Conservation (phyloP, 2,888 invertebrate genomes). For the Lasioglossum pauxillum region DNA sequence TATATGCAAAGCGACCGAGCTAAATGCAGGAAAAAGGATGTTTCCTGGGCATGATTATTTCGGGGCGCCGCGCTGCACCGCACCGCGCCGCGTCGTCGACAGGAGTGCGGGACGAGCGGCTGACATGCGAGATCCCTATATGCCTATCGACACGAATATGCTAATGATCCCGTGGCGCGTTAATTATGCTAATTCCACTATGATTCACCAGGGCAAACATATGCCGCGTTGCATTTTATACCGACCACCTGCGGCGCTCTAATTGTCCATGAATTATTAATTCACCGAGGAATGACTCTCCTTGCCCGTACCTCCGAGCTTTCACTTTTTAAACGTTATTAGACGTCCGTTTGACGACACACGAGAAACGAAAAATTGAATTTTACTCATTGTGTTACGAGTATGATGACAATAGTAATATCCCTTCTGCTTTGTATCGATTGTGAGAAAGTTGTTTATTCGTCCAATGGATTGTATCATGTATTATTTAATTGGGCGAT, state of each 20-base stretch:
- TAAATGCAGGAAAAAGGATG: conserved; percentile 58
- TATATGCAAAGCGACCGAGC: conserved; percentile 50
- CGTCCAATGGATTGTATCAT: too few relatives aligned
- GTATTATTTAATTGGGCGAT: too few relatives aligned
- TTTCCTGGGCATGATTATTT: conserved; percentile 54
- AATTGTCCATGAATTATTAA: conserved; percentile 81
- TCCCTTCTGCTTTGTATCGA: too few relatives aligned
- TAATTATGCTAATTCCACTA: conserved; percentile 80
- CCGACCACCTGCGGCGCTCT: conserved; percentile 80
- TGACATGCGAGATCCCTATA: conserved; percentile 71
- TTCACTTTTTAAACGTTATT: conserved; percentile 25
- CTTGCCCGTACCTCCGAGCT: conserved; percentile 40
- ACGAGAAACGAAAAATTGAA: not conserved
- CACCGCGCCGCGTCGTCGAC: conserved; percentile 15
- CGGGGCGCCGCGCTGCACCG: conserved; percentile 8
- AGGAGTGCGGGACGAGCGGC: conserved; percentile 62
- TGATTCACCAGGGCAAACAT: conserved; percentile 82
- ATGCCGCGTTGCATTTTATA: conserved; percentile 77
- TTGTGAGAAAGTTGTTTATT: too few relatives aligned
- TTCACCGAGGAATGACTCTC: conserved; percentile 60
- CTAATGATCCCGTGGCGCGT: conserved; percentile 78
- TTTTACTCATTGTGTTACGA: not conserved
- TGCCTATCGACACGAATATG: conserved; percentile 78
- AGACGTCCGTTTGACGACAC: not conserved
- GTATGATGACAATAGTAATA: too few relatives aligned